Conservation (phyloP, 2,113 vertebrate species). For the Oceanodroma tethys region DNA sequence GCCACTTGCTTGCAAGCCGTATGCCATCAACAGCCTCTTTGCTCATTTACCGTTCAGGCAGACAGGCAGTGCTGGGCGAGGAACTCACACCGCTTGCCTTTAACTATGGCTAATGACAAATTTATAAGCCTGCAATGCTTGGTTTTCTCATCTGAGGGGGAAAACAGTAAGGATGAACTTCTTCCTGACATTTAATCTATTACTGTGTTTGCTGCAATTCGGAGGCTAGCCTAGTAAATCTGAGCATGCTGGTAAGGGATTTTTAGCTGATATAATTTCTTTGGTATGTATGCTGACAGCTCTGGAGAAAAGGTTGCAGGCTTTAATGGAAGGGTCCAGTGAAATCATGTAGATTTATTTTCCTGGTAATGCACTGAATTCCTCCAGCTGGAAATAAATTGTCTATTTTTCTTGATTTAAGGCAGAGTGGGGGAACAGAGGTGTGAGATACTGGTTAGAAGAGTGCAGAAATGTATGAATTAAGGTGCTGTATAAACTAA, state of each 20-base stretch:
- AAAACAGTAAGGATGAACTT: slow-evolving; percentile 8
- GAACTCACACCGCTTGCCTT: background rate
- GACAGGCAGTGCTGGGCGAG: background rate
- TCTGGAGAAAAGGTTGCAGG: background rate
- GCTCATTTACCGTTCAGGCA: background rate
- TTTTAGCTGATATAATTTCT: slow-evolving; percentile 4
- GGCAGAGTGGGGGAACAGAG: background rate
- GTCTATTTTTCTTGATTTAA: slow-evolving; percentile 11
- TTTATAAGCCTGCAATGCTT: background rate
- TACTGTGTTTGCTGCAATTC: background rate
- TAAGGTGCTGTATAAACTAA: background rate
- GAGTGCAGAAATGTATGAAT: background rate
- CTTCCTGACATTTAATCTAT: slow-evolving; percentile 43
- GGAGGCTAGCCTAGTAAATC: slow-evolving; percentile 14
- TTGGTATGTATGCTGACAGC: background rate
- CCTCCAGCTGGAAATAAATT: background rate
- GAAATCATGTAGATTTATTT: slow-evolving; percentile 7
- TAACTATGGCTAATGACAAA: background rate
- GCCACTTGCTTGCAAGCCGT: background rate
- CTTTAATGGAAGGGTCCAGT: background rate
- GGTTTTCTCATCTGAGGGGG: background rate
- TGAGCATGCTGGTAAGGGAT: background rate
- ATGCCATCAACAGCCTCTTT: background rate
- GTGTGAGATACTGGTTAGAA: background rate
- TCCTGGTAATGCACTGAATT: background rate